Evolutionary conservation across 2,113 vertebrate genomes (phyloP), one percentile per base, ranked within the genome.

Genomic region (Axis porcinus): DNA sequence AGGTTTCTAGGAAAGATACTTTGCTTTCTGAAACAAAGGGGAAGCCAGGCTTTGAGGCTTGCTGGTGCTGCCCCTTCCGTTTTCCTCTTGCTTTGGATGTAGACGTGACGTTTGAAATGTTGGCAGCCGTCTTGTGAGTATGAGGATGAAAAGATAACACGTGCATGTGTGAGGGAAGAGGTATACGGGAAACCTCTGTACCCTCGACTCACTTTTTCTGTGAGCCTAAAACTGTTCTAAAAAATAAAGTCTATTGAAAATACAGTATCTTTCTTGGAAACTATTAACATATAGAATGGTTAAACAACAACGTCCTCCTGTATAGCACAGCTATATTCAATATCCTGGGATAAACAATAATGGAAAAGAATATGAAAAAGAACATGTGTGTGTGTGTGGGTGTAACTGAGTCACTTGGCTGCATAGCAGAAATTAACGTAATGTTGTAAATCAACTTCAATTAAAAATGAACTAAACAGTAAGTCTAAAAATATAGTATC

Each of bases 151-250:
- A 89, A 43, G 7, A n/a, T 23, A 47, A 55, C 14, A 1, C 27
- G 1, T 7, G 64, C 1, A 2, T 8, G 78, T 52, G 47, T 28
- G 23, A 27, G 25, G 9, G 1, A 5, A 7, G 19, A 50, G 7
- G 6, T 17, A 17, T 27, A 30, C 3, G 40, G 27, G 50, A 47
- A 27, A 67, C 43, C 30, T 79, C 57, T 90, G 70, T 13, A 30
- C 12, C 12, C 70, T 47, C 36, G 19, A 40, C 30, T 78, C 30
- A 15, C n/a, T 78, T 55, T 55, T 89, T n/a, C 79, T 40, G 30
- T 55, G 55, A 78, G 62, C 13, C 50, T 85, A 40, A 62, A 96
- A 78, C 36, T 54, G 16, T 54, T 40, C 64, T 64, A 52, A 88
- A 92, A 92, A 82, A 33, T 40, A 9, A 43, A 50, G 8, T 36